A percentile compares a stretch with the other conserved stretches of the same genome.
These are phyloP conservation scores for Syritta pipiens DNA, from an alignment of 2,888 invertebrate species.

Conservation along the genomic window DNA sequence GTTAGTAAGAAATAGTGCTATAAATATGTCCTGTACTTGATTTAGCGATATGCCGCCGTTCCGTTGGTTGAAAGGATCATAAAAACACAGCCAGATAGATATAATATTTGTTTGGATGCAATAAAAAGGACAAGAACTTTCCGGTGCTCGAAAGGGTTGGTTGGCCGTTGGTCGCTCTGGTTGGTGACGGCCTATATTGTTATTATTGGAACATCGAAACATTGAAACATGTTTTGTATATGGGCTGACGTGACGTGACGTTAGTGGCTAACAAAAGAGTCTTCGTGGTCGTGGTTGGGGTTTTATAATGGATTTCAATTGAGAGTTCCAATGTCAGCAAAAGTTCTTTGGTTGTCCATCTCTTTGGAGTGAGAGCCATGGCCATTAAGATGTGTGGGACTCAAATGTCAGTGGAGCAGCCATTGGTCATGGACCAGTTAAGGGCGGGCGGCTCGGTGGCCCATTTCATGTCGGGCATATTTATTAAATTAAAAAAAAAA, in stretches of 20 bases:
- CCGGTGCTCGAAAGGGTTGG: constrained; percentile 35
- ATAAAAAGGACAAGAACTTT: constrained; percentile 70
- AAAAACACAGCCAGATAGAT: constrained; percentile 69
- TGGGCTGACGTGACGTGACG: constrained; percentile 20
- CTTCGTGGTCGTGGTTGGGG: constrained; percentile 27
- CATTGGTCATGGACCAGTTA: constrained; percentile 59
- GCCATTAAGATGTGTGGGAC: constrained; percentile 44
- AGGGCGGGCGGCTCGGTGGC: constrained; percentile 38
- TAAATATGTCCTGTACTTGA: constrained; percentile 80
- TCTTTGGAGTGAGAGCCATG: constrained; percentile 9
- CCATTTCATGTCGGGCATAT: constrained; percentile 58
- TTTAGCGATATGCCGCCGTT: constrained; percentile 68
- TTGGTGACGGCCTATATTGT: constrained; percentile 63
- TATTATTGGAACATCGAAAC: constrained; percentile 54
- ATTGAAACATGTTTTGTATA: constrained; percentile 64
- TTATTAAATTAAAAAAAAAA: constrained; percentile 62
- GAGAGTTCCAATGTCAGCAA: constrained; percentile 47
- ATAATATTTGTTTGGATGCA: constrained; percentile 69
- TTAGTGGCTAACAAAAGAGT: constrained; percentile 10
- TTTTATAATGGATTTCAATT: constrained; percentile 64
- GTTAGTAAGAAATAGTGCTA: constrained; percentile 76
- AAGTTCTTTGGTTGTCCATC: constrained; percentile 39
- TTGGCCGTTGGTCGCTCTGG: neutral
- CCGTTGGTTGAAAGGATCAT: constrained; percentile 66
- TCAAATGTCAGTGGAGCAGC: constrained; percentile 32